Conservation (phyloP, 2,797 vertebrate genomes). For the Malacoraja senta region DNA sequence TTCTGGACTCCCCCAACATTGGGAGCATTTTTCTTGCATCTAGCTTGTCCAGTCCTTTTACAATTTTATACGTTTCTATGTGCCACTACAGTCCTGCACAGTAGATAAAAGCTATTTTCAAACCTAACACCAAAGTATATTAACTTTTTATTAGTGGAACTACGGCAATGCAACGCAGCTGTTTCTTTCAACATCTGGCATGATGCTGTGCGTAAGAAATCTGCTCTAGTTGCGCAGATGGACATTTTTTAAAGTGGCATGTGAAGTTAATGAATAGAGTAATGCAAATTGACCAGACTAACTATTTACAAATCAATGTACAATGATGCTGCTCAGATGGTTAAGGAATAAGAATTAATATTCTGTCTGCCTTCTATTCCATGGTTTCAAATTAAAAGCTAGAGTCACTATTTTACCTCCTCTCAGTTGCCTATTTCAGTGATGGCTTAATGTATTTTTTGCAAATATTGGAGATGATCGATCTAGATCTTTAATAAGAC, state of each 20-base stretch:
- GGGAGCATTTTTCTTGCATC: too few relatives aligned
- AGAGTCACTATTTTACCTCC: neutral
- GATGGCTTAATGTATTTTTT: neutral
- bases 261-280: neutral
- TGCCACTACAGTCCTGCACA: neutral
- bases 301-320: neutral
- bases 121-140: conserved; percentile 30
- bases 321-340: neutral
- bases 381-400: neutral
- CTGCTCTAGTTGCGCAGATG: neutral
- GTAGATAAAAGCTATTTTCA: neutral
- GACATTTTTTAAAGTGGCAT: neutral
- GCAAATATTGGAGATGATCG: neutral
- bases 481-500: neutral
- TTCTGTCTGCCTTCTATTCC: neutral
- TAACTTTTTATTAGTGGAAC: neutral
- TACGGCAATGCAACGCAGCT: neutral
- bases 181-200: conserved; percentile 6
- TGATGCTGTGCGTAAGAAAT: neutral
- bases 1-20: too few relatives aligned
- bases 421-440: neutral
- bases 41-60: too few relatives aligned
- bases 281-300: neutral
- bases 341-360: neutral
- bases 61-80: neutral